Base-by-base conservation (phyloP, 2,888 invertebrate species). In the Leucoma salicis region DNA sequence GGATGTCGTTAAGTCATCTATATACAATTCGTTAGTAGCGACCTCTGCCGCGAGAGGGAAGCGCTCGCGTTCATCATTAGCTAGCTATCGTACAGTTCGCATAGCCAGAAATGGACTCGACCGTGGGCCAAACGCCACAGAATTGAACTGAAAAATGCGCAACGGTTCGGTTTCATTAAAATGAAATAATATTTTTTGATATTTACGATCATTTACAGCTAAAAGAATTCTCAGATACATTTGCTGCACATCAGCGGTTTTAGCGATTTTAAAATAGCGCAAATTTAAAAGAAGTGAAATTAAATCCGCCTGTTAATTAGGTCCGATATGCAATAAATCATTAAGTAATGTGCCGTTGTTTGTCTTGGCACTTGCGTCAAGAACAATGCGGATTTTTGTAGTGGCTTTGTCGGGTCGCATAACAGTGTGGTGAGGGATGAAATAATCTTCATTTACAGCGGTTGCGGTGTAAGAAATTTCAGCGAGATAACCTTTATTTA, bases 231-330 rank as follows among this genome's bases (percentile, higher is more conserved):
- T 11, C 2, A 36, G 21, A 36, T 36, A 36, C 36, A 29, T 36
- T 29, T 36, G 29, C 15, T 36, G n/a, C 16, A 36, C 11, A 21
- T 29, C 36, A 8, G 36, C 36, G 21, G 37, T 31, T 18, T 11
- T 18, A 21, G 29, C 27, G 27, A n/a, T 27, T 31, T 24, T 31
- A 12, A 38, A 38, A 8, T 31, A 38, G 5, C 31, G 38, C 12
- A 38, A 38, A 31, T 38, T 31, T 31, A 38, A 39, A 28, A 27
- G 16, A 32, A 32, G 27, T 16, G 27, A 13, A 33, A 39, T 27
- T 39, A 39, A 31, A 10, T 33, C 39, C 15, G 39, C 39, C 27
- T 39, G 39, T 28, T 27, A 38, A 24, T 38, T 38, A 7, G 31
- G 31, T 25, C 38, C 38, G 15, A 31, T 38, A 10, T 38, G 38